phyloP scores from a whole-genome alignment of 2,888 invertebrate species.

The Cerastoderma edule region DNA sequence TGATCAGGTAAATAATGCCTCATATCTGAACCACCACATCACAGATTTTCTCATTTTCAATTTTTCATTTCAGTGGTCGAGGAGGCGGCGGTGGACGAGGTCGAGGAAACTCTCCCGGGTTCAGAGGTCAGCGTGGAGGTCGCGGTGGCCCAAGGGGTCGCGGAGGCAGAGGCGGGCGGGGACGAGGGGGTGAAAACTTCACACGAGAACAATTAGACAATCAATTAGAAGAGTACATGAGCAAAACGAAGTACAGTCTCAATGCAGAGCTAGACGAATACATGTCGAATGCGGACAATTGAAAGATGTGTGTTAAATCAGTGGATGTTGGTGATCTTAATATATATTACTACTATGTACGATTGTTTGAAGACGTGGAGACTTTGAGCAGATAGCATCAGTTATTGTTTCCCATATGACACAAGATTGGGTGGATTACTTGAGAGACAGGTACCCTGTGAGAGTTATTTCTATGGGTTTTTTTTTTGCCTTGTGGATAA shows the following conservation, averaged over 20 bases:
- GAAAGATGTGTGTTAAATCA: not conserved
- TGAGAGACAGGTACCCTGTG: too few species aligned
- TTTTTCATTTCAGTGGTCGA: constrained; percentile 39
- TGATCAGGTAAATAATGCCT: too few species aligned
- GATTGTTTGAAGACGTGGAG: too few species aligned
- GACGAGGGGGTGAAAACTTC: constrained; percentile 34
- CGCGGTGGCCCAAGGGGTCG: constrained; percentile 62
- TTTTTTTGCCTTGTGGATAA: too few species aligned
- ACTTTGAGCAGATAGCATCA: too few species aligned
- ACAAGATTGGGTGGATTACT: too few species aligned
- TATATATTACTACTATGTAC: too few species aligned
- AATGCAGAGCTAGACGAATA: constrained; percentile 87
- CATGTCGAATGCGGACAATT: constrained; percentile 84
- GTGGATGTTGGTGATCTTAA: not conserved
- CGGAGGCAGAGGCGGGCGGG: constrained; percentile 65
- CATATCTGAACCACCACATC: too few species aligned
- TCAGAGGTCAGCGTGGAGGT: constrained; percentile 41
- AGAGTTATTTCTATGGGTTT: too few species aligned
- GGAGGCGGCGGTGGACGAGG: constrained; percentile 68
- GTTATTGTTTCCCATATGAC: too few species aligned
- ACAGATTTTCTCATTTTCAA: not conserved
- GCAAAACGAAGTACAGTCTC: constrained; percentile 86
- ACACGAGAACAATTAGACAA: constrained; percentile 87
- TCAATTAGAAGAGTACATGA: constrained; percentile 90
- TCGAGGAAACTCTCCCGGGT: constrained; percentile 28